Base-by-base conservation (phyloP, 2,888 invertebrate genomes). In the Andrena flavipes region DNA sequence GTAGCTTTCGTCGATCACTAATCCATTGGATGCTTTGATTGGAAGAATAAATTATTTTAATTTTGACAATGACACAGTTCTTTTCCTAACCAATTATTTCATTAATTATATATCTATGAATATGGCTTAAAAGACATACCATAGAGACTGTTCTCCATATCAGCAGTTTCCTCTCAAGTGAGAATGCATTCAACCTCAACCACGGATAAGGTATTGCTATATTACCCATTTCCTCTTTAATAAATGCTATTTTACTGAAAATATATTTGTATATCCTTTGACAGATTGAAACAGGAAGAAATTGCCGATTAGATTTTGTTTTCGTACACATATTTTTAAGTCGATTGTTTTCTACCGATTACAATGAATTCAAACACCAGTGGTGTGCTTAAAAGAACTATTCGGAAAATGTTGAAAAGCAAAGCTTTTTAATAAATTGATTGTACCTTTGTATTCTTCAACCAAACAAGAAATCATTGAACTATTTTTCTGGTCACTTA, bases 71-170 rank as follows among this genome's bases (percentile, higher is more conserved):
- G 8, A 26, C 10, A 56, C 10, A 26, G 42, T 56, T 56, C 10
- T 20, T 51, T 20, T 51, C 8, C 20, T 51, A 51, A 51, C n/a
- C n/a, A 51, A 23, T 23, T 56, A 56, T 56, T 56, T 56, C 23
- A 56, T 56, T 16, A 16, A 4, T 42, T 42, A 42, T 42, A 42
- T 42, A 56, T 10, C 54, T 56, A 13, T 23, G 13, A 4, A 23
- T 23, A 1, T 2, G n/a, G 8, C 29, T 6, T 0, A 33, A 23
- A 26, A 49, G 59, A 72, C 71, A 6, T 67, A 84, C 84, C 60
- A 84, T 23, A 5, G 74, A 71, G 2, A 48, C 26, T 29, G 54
- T 69, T 42, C 64, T 84, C 48, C 73, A 84, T 33, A 84, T n/a
- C 2, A 84, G 42, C n/a, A 80, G 51, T 26, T 74, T 84, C 23